Evolutionary conservation across 2,888 invertebrate species (phyloP).

Genomic region (Aricia artaxerxes): DNA sequence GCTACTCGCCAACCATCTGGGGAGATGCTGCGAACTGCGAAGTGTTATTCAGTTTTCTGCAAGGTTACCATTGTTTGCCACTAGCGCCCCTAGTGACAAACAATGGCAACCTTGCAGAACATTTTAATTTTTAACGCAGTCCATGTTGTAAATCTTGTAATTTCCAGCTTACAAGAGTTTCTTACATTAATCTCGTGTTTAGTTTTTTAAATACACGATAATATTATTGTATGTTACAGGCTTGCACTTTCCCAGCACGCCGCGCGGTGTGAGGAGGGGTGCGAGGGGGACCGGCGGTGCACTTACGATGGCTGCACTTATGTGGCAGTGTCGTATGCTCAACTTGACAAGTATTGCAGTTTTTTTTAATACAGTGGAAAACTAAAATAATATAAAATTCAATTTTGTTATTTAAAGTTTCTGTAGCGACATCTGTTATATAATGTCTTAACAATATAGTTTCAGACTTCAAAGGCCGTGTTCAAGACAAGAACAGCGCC

Average conservation of each 20-base stretch:
- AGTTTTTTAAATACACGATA: too few species aligned
- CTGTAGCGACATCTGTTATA: constrained; percentile 23
- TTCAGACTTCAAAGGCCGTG: too few species aligned
- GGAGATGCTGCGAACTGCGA: background rate
- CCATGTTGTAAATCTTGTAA: background rate
- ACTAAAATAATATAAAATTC: background rate
- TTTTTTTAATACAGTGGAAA: background rate
- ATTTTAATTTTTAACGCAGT: background rate
- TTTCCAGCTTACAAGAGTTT: too few species aligned
- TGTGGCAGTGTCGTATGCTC: constrained; percentile 54
- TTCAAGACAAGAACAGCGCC: background rate
- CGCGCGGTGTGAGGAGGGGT: constrained; percentile 42
- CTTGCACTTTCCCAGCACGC: constrained; percentile 49
- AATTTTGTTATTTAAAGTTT: background rate
- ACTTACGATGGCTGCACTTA: constrained; percentile 58
- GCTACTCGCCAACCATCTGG: background rate
- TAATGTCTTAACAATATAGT: background rate
- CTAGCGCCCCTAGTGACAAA: background rate
- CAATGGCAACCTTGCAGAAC: too few species aligned
- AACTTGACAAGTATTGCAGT: constrained; percentile 55
- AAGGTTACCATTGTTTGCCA: background rate
- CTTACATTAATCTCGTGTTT: too few species aligned
- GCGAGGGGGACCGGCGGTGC: constrained; percentile 47
- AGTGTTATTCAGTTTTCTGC: too few species aligned
- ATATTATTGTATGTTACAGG: constrained; percentile 43